Base-by-base conservation (phyloP, 2,888 invertebrate species). In the Eulithis testata region DNA sequence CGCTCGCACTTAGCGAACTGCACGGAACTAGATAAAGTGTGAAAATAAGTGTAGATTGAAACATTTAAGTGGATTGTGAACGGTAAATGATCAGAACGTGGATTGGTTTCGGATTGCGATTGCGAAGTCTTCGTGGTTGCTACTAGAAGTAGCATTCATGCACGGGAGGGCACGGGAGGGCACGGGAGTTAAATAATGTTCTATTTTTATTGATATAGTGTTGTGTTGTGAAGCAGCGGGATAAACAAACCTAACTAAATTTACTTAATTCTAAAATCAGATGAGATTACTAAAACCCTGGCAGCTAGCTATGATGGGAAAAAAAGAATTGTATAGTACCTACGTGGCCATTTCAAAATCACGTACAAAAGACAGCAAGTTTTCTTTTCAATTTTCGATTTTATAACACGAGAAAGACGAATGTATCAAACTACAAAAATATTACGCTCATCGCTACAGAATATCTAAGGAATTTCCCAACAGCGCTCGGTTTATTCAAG, bases 51-150 rank as follows among this genome's bases (percentile, higher is more conserved):
- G 61, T 51, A 54, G 54, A 62, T 54, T 47, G 12, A 55, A 55
- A 55, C 54, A 52, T 55, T 55, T 50, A 54, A 67, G 51, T 68
- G 58, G 58, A 56, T 59, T 60, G 63, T 59, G 61, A 55, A 45
- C 58, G 55, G 60, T 50, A 49, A 43, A 45, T 59, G 50, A 49
- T 51, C 45, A 60, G 56, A 56, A 55, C 59, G 66, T 63, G 63
- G 44, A 63, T 54, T 11, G 47, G 27, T 11, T 54, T 63, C 47
- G 31, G 12, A 54, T 61, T 54, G 58, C 52, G 43, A 27, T n/a
- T 12, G 51, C 47, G 37, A 11, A 47, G 53, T 14, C 53, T n/a
- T 40, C 49, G 54, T 8, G 57, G 45, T 36, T 58, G 37, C 27
- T 45, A 57, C 36, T 55, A 65, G 45, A 9, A 58, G 49, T 57